Conservation (phyloP, 2,113 vertebrate genomes). For the Genyomyrus donnyi region DNA sequence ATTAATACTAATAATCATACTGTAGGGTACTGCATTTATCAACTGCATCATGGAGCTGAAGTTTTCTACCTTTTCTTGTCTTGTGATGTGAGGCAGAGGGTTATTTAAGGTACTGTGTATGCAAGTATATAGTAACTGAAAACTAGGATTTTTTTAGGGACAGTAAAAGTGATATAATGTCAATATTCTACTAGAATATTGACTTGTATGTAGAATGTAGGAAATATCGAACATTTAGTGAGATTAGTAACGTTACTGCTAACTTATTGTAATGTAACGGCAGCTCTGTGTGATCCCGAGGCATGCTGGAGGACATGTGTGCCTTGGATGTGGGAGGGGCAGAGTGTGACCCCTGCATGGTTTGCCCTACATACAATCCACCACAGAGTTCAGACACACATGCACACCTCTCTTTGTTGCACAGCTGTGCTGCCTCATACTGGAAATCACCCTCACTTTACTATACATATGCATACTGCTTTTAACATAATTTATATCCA, state of each 20-base stretch:
- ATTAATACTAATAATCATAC: not conserved
- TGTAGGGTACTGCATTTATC: not conserved
- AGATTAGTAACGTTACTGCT: not conserved
- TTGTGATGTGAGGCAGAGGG: not conserved
- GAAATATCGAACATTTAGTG: not conserved
- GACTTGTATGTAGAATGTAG: not conserved
- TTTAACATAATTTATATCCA: not conserved
- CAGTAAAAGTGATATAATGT: not conserved
- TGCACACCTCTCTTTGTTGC: not conserved
- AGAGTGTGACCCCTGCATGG: not conserved
- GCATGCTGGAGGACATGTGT: not conserved
- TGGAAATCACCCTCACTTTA: not conserved
- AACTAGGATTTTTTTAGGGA: not conserved
- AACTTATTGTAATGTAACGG: not conserved
- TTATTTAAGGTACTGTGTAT: not conserved
- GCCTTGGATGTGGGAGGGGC: not conserved
- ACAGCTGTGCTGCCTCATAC: not conserved
- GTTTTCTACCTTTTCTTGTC: not conserved
- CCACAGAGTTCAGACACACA: not conserved
- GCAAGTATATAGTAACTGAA: not conserved
- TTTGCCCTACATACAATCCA: constrained; percentile 13
- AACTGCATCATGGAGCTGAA: not conserved
- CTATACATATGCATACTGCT: not conserved
- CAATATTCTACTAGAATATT: not conserved
- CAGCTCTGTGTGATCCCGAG: not conserved